Conservation (phyloP, 2,888 invertebrate genomes). For the Marasmarcha lunaedactyla region DNA sequence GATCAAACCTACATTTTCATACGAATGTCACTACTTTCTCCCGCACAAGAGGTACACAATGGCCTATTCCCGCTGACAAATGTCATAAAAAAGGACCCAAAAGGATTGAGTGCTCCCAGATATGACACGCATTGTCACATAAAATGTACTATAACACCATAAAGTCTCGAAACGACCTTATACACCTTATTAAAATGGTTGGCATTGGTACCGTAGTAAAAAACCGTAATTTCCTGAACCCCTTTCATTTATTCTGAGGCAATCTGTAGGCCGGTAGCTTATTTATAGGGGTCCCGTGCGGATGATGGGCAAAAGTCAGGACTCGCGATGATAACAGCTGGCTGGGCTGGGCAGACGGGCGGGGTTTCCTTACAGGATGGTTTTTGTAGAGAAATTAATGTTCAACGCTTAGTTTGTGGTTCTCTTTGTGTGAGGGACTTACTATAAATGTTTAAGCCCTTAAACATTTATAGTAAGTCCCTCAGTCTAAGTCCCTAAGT, state of each 20-base stretch:
- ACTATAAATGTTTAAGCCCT: too few relatives aligned
- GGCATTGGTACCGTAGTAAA: conserved; percentile 57
- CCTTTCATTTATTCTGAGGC: conserved; percentile 64
- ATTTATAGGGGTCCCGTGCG: conserved; percentile 59
- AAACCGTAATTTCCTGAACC: conserved; percentile 69
- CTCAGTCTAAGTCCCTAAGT: too few relatives aligned
- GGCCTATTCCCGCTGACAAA: not conserved
- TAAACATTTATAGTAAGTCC: too few relatives aligned
- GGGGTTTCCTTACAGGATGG: too few relatives aligned
- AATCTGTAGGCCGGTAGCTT: conserved; percentile 61
- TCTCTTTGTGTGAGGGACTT: too few relatives aligned
- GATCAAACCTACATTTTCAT: too few relatives aligned
- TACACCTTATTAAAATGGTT: conserved; percentile 39
- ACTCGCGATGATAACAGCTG: conserved; percentile 64
- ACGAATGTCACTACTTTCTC: too few relatives aligned
- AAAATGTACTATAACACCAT: not conserved
- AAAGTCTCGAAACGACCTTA: not conserved
- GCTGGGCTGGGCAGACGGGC: conserved; percentile 36
- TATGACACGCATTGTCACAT: not conserved
- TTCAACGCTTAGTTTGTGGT: too few relatives aligned
- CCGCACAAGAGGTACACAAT: too few relatives aligned
- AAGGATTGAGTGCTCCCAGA: conserved; percentile 1
- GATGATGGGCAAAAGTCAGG: conserved; percentile 58
- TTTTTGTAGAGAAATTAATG: too few relatives aligned
- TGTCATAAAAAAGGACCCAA: not conserved